Conservation (phyloP, 2,888 invertebrate species). For the Leptinotarsa tumamoca region DNA sequence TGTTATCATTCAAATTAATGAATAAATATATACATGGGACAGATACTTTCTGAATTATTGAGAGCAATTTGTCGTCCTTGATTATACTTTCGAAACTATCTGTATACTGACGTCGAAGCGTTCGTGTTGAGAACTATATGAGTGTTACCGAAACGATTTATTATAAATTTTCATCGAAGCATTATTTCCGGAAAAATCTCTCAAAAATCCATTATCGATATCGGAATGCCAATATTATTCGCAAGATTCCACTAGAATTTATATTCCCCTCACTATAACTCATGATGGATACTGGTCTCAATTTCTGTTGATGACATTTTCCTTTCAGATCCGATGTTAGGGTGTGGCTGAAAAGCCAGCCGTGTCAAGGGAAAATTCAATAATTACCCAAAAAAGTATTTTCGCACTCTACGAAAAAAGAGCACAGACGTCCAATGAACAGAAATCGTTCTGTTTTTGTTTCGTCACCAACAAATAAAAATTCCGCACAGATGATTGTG, state of each 20-base stretch:
- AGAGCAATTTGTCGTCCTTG: too few species aligned
- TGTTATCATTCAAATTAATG: too few species aligned
- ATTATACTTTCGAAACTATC: too few species aligned
- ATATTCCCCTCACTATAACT: neutral
- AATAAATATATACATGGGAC: too few species aligned
- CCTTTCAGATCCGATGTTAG: neutral
- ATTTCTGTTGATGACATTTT: conserved; percentile 3
- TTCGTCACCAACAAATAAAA: neutral
- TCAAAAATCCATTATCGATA: neutral
- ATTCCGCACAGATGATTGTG: neutral
- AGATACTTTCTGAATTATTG: too few species aligned
- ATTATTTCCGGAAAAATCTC: neutral
- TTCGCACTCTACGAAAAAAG: neutral
- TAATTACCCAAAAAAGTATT: conserved; percentile 3
- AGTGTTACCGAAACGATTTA: too few species aligned
- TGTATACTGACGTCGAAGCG: too few species aligned
- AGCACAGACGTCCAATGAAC: neutral
- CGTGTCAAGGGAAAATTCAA: conserved; percentile 1
- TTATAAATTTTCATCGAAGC: neutral
- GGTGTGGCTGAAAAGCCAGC: conserved; percentile 1
- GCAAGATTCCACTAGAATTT: neutral
- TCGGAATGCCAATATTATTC: neutral
- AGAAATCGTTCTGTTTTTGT: neutral
- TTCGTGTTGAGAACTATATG: too few species aligned
- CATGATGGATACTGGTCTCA: conserved; percentile 14